A percentile compares a stretch with the other conserved stretches of the same genome.
Evolutionary conservation across 2,113 vertebrate species (phyloP).

Genomic region (Rhombomys opimus): DNA sequence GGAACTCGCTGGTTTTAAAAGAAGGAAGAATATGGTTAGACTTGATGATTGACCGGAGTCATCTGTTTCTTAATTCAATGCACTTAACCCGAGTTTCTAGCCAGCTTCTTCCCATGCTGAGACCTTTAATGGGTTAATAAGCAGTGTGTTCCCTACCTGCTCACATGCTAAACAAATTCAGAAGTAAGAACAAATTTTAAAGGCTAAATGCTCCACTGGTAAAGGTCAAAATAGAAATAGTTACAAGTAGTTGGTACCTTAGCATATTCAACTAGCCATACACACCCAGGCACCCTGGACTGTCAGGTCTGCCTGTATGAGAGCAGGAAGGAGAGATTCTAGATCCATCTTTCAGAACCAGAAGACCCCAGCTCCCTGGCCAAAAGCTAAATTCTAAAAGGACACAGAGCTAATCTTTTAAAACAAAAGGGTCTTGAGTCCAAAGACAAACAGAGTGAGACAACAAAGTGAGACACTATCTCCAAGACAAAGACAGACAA

Average conservation of each 20-base stretch:
- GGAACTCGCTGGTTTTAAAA: constrained; percentile 23
- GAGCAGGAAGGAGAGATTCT: background rate
- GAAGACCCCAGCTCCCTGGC: background rate
- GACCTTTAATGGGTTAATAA: background rate
- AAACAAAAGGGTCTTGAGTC: background rate
- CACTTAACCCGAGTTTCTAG: background rate
- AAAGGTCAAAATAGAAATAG: background rate
- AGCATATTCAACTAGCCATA: background rate
- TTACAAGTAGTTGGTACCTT: background rate
- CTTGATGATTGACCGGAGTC: background rate
- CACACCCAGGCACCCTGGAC: background rate
- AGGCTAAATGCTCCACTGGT: background rate
- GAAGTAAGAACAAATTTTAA: background rate
- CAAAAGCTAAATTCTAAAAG: background rate
- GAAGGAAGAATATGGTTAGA: constrained; percentile 1
- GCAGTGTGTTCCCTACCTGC: background rate
- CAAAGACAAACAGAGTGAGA: too few relatives aligned
- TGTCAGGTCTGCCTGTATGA: background rate
- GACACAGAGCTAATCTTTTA: background rate
- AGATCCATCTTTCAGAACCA: background rate
- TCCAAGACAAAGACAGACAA: background rate
- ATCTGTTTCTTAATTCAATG: background rate
- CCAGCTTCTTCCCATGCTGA: background rate
- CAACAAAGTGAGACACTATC: background rate
- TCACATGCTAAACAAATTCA: background rate